Evolutionary conservation across 2,888 invertebrate species (phyloP), one percentile per base, ranked within the genome.

Genomic region (Synergus laeviventris): DNA sequence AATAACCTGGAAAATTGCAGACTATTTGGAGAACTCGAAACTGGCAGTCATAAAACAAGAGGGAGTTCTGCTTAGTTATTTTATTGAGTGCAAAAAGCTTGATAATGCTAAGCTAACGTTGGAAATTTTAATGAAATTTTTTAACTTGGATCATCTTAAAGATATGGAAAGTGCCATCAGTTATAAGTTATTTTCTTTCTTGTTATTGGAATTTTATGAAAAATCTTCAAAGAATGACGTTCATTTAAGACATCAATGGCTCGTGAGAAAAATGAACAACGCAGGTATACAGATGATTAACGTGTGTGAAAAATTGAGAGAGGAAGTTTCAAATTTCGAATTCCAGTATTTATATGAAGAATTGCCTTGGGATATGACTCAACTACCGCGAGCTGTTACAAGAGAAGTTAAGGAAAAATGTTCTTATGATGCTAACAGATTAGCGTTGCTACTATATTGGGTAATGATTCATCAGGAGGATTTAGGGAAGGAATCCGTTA

Each of bases 21-120:
- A 92, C 59, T 86, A 95, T n/a, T 91, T 92, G 75, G 89, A 90
- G 4, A 91, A 93, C 87, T 93, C 94, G 0, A 85, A 87, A 2
- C 86, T 93, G 39, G 93, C 93, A 86, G 87, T 92, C 39, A 90
- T 93, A 3, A 93, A 92, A 80, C 94, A 94, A 87, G 93, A 94
- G 74, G 91, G 92, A 4, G 91, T 91, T 74, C 85, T 92, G 9
- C 86, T 92, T 24, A 74, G 89, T 54, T 79, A 82, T 83, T 31
- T 81, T 74, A 76, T 79, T 16, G 45, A 73, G 42, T 38, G 39
- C 12, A 74, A 38, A 9, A 76, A 60, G 7, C n/a, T 31, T 9
- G 31, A 31, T 2, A 38, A 38, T 38, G 8, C 2, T 11, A 12
- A 24, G 21, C 70, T 61, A 11, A 73, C 73, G 4, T 49, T 45